phyloP scores from a whole-genome alignment of 1,140 invertebrate species.

The Hypothenemus hampei region DNA sequence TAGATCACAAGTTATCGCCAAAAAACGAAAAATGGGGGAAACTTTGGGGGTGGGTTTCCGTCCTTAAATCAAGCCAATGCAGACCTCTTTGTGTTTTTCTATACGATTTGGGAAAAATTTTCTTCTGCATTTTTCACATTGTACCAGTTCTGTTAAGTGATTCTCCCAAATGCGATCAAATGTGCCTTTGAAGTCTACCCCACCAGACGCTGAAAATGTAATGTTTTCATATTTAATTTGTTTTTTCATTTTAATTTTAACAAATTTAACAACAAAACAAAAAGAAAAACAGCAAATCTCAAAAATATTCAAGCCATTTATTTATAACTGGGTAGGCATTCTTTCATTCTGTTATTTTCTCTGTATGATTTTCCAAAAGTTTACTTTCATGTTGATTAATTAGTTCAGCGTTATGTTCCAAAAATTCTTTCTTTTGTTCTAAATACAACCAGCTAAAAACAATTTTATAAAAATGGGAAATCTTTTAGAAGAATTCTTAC shows the following conservation, averaged over 20 bases:
- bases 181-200: conserved; percentile 38
- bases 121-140: conserved; percentile 36
- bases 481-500: conserved; percentile 50
- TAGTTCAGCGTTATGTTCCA: conserved; percentile 8
- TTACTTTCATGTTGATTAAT: conserved; percentile 1
- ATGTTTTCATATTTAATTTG: conserved; percentile 1
- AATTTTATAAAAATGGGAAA: neutral
- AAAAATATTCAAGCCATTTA: too few species aligned
- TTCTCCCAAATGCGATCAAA: conserved; percentile 42
- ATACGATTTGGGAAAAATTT: conserved; percentile 38
- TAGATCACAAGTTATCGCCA: too few species aligned
- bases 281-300: too few species aligned
- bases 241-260: neutral
- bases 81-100: conserved; percentile 31
- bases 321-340: neutral
- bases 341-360: neutral
- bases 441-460: conserved; percentile 52
- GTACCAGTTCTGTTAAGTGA: conserved; percentile 36
- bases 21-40: too few species aligned
- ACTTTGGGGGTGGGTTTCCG: too few species aligned
- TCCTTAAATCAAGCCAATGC: conserved; percentile 31
- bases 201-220: conserved; percentile 36
- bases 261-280: too few species aligned
- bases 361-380: neutral
- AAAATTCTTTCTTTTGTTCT: conserved; percentile 47